Percentiles rank a stretch among this genome's conserved stretches.
Conservation (phyloP, 2,888 invertebrate species). For the Muschampia plurimacula region DNA sequence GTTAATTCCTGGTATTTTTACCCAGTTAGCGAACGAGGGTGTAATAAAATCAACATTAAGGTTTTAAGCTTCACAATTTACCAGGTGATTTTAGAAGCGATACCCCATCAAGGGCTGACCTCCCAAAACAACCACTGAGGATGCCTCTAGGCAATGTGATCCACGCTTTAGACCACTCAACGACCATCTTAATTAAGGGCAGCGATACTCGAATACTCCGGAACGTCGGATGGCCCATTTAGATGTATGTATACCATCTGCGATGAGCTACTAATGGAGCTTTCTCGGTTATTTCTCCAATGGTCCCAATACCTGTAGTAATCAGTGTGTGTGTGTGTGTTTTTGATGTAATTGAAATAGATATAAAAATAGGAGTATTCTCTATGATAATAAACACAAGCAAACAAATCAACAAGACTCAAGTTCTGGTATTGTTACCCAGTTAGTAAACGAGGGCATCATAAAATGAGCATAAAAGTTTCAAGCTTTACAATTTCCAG, state of each 20-base stretch:
- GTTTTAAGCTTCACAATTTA: conserved; percentile 49
- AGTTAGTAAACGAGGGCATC: too few relatives aligned
- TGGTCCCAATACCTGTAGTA: conserved; percentile 50
- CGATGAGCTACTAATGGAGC: conserved; percentile 70
- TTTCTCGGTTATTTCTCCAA: conserved; percentile 71
- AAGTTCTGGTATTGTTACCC: too few relatives aligned
- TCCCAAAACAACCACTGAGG: conserved; percentile 61
- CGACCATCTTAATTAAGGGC: conserved; percentile 80
- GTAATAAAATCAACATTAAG: conserved; percentile 29
- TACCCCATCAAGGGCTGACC: conserved; percentile 66
- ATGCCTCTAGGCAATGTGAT: conserved; percentile 64
- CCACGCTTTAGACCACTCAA: conserved; percentile 73
- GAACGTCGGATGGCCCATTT: conserved; percentile 64
- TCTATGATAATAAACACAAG: too few relatives aligned
- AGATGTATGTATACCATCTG: conserved; percentile 51
- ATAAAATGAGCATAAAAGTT: conserved; percentile 23
- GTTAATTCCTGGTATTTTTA: not conserved
- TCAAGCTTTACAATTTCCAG: conserved; percentile 53
- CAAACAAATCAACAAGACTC: too few relatives aligned
- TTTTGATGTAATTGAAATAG: not conserved
- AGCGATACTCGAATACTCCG: conserved; percentile 71
- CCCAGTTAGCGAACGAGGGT: not conserved
- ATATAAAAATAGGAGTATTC: not conserved
- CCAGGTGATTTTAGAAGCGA: conserved; percentile 64
- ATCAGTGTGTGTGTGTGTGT: not conserved